phyloP scores from a whole-genome alignment of 2,888 invertebrate genomes.

The Mythimna lalbum region DNA sequence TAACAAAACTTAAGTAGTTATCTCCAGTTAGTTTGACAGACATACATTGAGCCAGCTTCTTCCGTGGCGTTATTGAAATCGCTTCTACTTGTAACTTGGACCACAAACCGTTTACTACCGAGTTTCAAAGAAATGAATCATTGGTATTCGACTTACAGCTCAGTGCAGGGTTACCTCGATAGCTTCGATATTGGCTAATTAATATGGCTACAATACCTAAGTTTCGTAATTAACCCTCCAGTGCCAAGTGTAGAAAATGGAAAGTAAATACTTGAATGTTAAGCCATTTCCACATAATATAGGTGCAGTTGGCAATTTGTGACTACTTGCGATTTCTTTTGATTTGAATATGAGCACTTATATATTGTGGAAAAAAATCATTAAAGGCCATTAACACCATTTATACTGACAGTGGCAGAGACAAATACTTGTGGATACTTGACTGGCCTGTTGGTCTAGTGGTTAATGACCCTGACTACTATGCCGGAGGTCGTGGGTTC shows the following conservation, averaged over 20 bases:
- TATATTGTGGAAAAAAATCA: too few species aligned
- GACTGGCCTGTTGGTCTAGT: too few species aligned
- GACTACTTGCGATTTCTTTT: neutral
- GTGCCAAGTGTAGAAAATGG: slow-evolving; percentile 45
- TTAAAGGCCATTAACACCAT: too few species aligned
- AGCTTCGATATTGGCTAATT: slow-evolving; percentile 52
- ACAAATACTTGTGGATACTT: too few species aligned
- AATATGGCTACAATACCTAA: slow-evolving; percentile 43
- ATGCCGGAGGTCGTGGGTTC: too few species aligned
- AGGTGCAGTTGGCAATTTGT: neutral
- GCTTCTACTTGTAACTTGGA: slow-evolving; percentile 14
- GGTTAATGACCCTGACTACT: too few species aligned
- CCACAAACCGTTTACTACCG: neutral
- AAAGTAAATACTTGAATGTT: slow-evolving; percentile 31
- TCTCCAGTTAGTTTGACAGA: too few species aligned
- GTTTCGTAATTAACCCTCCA: slow-evolving; percentile 46
- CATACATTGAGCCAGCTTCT: too few species aligned
- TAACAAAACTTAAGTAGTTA: too few species aligned
- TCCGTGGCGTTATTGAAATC: neutral
- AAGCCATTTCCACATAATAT: slow-evolving; percentile 9
- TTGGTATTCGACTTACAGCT: slow-evolving; percentile 58
- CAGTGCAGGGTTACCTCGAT: slow-evolving; percentile 45
- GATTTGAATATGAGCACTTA: too few species aligned
- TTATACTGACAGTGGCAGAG: too few species aligned
- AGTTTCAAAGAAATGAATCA: slow-evolving; percentile 61